Percentiles rank a stretch among this genome's conserved stretches.
These are phyloP conservation scores for Corythornis cristatus DNA, from an alignment of 2,113 vertebrate genomes.

Conservation along the genomic window DNA sequence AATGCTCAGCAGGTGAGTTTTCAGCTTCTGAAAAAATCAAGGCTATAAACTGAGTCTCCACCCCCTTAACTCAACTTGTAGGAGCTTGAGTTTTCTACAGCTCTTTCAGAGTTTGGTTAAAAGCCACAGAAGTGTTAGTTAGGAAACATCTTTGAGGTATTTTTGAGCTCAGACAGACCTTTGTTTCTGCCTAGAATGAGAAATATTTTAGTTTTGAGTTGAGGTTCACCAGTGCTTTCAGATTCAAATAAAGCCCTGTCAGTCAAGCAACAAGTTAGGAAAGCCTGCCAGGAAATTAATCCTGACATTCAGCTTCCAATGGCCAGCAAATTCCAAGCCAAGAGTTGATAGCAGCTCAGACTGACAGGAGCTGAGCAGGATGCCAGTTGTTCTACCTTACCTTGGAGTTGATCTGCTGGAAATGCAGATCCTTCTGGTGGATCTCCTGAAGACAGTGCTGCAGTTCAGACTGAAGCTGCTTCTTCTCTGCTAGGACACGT, in stretches of 20 bases:
- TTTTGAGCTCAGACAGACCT: background rate
- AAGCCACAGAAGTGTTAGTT: background rate
- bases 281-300: background rate
- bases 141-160: background rate
- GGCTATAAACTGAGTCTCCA: background rate
- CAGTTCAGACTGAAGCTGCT: constrained; percentile 75
- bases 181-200: background rate
- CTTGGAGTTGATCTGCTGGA: constrained; percentile 83
- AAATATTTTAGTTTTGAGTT: background rate
- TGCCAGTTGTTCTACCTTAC: constrained; percentile 41
- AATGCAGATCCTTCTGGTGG: constrained; percentile 81
- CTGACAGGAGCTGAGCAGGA: background rate
- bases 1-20: background rate
- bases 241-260: background rate
- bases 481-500: constrained; percentile 70
- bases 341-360: background rate
- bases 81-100: background rate
- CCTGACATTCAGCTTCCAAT: background rate
- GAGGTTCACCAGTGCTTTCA: background rate
- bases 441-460: constrained; percentile 83
- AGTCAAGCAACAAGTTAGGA: background rate
- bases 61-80: background rate
- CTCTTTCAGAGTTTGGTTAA: background rate
- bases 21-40: background rate
- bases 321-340: background rate